These are phyloP conservation scores for Yponomeuta plumbellus DNA, from an alignment of 2,888 invertebrate genomes.

Conservation along the genomic window DNA sequence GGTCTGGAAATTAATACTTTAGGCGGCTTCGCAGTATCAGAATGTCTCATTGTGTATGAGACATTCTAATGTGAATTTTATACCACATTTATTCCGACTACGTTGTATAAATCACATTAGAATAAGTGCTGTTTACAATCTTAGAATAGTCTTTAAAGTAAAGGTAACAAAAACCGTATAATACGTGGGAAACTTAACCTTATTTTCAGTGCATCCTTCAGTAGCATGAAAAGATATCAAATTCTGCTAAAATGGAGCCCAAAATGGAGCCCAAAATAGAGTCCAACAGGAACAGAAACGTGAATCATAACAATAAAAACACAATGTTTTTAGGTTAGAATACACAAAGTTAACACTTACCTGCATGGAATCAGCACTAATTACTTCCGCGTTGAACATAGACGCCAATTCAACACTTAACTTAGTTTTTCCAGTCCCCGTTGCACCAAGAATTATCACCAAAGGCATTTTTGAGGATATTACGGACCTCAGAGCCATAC, in stretches of 20 bases:
- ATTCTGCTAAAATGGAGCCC: neutral
- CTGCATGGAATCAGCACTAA: slow-evolving; percentile 99
- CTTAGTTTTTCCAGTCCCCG: slow-evolving; percentile 98
- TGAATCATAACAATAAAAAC: neutral
- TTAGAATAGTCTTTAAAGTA: no score
- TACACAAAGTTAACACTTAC: slow-evolving; percentile 57
- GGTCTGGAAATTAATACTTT: no score
- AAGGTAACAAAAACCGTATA: no score
- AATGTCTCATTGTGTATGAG: no score
- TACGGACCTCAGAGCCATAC: slow-evolving; percentile 62
- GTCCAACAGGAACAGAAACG: neutral
- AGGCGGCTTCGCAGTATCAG: no score
- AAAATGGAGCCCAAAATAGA: neutral
- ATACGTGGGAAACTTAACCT: no score
- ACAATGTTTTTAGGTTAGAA: slow-evolving; percentile 34
- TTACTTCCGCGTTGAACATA: slow-evolving; percentile 91
- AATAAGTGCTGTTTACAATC: no score
- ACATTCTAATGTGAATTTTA: no score
- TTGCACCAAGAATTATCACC: slow-evolving; percentile 95
- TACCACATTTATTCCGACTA: no score
- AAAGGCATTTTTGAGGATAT: slow-evolving; percentile 76
- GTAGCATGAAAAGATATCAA: no score
- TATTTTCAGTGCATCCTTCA: no score
- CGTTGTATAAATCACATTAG: no score
- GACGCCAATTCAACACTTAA: slow-evolving; percentile 93